Percentiles rank a stretch among this genome's conserved stretches.
phyloP scores from a whole-genome alignment of 2,888 invertebrate genomes.

The Malthinus flaveolus region DNA sequence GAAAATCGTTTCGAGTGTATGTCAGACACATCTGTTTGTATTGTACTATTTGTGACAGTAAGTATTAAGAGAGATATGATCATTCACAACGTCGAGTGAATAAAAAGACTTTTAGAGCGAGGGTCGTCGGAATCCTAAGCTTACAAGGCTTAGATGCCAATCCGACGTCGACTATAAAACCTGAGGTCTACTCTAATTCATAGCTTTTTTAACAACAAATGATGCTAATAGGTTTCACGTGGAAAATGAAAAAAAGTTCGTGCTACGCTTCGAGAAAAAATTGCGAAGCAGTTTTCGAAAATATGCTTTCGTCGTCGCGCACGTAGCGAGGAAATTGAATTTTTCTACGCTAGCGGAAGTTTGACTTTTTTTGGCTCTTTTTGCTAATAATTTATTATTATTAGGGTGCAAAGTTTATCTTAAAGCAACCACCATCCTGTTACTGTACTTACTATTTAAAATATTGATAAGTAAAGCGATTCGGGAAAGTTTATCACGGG shows the following conservation, averaged over 20 bases:
- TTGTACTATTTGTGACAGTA: slow-evolving; percentile 35
- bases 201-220: slow-evolving; percentile 22
- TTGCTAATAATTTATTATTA: no score
- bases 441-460: no score
- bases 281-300: no score
- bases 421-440: no score
- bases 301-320: no score
- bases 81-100: slow-evolving; percentile 26
- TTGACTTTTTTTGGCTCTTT: no score
- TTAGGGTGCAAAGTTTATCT: no score
- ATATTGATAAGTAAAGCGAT: no score
- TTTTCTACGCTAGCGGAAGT: no score
- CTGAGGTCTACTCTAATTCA: slow-evolving; percentile 26
- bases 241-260: slow-evolving; percentile 6
- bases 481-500: not conserved
- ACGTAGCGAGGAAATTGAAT: no score
- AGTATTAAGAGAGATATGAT: slow-evolving; percentile 34
- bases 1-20: slow-evolving; percentile 8
- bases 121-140: slow-evolving; percentile 36
- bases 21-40: slow-evolving; percentile 38
- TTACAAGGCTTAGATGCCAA: slow-evolving; percentile 37
- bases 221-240: slow-evolving; percentile 26
- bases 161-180: slow-evolving; percentile 35
- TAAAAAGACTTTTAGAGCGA: slow-evolving; percentile 23
- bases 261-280: no score